Conservation (phyloP, 1,140 invertebrate genomes). For the Lasaia peninsularis region DNA sequence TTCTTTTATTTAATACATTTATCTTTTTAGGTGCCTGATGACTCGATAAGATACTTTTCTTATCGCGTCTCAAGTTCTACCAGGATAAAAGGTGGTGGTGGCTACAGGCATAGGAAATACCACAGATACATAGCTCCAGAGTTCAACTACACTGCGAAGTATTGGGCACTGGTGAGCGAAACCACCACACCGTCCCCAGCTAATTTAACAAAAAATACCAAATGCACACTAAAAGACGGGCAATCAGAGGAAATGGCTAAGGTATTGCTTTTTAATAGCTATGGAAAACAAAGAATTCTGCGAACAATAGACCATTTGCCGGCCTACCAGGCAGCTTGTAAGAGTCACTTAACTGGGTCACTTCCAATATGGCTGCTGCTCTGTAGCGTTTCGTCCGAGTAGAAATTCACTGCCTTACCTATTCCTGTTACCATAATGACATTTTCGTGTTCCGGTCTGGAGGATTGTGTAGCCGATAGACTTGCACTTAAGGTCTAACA, state of each 20-base stretch:
- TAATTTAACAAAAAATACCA: constrained; percentile 53
- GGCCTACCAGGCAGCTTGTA: too few relatives aligned
- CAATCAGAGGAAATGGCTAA: constrained; percentile 61
- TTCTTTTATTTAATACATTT: too few relatives aligned
- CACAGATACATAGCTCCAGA: constrained; percentile 67
- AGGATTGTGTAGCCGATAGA: too few relatives aligned
- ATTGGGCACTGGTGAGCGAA: constrained; percentile 67
- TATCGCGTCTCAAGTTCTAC: constrained; percentile 67
- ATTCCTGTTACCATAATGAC: too few relatives aligned
- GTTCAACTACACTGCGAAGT: constrained; percentile 66
- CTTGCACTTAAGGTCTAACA: too few relatives aligned
- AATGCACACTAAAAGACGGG: constrained; percentile 64
- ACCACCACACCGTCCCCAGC: constrained; percentile 46
- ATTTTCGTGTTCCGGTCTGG: too few relatives aligned
- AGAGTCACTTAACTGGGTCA: too few relatives aligned
- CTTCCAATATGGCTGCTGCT: too few relatives aligned
- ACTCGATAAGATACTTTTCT: constrained; percentile 58
- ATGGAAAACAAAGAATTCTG: neutral
- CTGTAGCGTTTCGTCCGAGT: too few relatives aligned
- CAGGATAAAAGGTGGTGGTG: constrained; percentile 57
- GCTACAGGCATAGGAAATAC: constrained; percentile 58
- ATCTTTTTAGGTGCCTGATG: constrained; percentile 50
- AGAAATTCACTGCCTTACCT: too few relatives aligned
- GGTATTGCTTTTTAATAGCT: constrained; percentile 29
- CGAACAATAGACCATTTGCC: neutral